A percentile compares a stretch with the other conserved stretches of the same genome.
phyloP scores from a whole-genome alignment of 2,888 invertebrate genomes.

The Pristionchus japonicus region DNA sequence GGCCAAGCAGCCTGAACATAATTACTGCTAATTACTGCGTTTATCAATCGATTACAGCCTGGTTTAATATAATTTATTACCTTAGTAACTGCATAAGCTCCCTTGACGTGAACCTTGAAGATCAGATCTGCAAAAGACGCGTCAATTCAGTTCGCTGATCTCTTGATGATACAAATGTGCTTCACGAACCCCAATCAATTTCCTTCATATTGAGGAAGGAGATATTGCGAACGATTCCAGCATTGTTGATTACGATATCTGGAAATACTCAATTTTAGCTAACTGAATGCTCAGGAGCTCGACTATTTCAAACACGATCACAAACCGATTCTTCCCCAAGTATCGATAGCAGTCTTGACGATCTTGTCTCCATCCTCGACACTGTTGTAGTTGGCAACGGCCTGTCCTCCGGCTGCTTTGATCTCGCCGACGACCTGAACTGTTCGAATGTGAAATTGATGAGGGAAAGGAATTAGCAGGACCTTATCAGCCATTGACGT shows the following conservation, averaged over 20 bases:
- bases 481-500: conserved; percentile 71
- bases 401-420: conserved; percentile 86
- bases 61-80: too few relatives aligned
- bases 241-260: conserved; percentile 97
- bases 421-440: conserved; percentile 95
- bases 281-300: too few relatives aligned
- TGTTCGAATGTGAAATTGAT: too few relatives aligned
- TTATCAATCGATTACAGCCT: too few relatives aligned
- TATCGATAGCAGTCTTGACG: conserved; percentile 93
- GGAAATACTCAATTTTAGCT: too few relatives aligned
- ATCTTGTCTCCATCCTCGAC: conserved; percentile 97
- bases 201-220: conserved; percentile 91
- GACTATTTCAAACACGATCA: too few relatives aligned
- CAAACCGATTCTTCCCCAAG: conserved; percentile 82
- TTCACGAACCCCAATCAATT: conserved; percentile 86
- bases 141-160: too few relatives aligned
- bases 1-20: conserved; percentile 87
- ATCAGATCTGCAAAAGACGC: conserved; percentile 83
- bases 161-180: too few relatives aligned
- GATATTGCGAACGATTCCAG: conserved; percentile 94
- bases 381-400: conserved; percentile 87
- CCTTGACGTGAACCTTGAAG: conserved; percentile 92
- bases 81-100: conserved; percentile 91
- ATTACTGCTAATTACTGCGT: too few relatives aligned
- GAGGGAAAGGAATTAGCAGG: too few relatives aligned